Evolutionary conservation across 2,113 vertebrate species (phyloP), one percentile per base, ranked within the genome.

Genomic region (Lepus americanus): DNA sequence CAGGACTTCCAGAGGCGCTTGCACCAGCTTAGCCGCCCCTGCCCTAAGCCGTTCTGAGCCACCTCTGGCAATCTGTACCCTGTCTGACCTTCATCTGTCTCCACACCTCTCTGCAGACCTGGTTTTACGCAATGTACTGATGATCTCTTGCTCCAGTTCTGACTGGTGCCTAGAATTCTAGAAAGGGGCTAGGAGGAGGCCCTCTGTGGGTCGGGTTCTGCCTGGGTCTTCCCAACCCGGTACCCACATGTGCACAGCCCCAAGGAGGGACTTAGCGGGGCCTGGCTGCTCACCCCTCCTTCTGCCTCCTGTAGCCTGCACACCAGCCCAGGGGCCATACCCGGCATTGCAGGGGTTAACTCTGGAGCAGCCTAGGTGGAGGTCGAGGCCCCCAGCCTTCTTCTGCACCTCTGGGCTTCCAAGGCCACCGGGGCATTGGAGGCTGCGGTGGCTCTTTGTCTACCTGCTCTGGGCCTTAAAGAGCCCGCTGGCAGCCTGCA

Each of bases 381-480:
- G 81, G 95, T 95, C 79, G 83, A 20, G 61, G 51, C 7, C 84
- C 67, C 73, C 36, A 8, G 16, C 82, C 89, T 8, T 53, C 16
- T 10, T 51, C 49, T 0, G 76, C 93, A 85, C 83, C 89, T 76
- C 76, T 1, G 13, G 51, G 76, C 78, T 55, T 6, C 89, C 0
- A n/a, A 17, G 76, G 94, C 83, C 69, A 59, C 44, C 10, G 17
- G 83, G 82, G 73, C 29, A 1, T 80, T 31, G 11, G 72, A 80
- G 73, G 78, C 95, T 55, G 84, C 77, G 22, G 97, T 55, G 31
- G 95, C 95, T 89, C 97, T 98, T 98, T 98, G 98, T 98, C 98
- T 98, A 97, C 98, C 97, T 98, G 98, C 96, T 97, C 88, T 83
- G 87, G 96, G 96, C 92, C 89, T 98, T 97, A 97, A 98, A 97